Evolutionary conservation across 2,797 vertebrate genomes (phyloP), one percentile per base, ranked within the genome.

Genomic region (Pelochelys cantorii): DNA sequence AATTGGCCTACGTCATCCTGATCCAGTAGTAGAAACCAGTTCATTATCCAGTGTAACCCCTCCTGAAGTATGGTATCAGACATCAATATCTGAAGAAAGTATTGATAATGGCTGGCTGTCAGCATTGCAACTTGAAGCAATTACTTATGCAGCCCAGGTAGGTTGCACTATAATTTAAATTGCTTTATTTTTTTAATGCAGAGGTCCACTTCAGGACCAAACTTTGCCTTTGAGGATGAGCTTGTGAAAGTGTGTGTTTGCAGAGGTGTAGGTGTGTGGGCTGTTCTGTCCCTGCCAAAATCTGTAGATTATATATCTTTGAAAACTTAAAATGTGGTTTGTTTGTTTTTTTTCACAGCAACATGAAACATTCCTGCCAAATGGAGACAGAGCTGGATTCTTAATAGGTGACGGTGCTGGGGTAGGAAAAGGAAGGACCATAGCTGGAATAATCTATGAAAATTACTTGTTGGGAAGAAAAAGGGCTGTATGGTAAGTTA

Each of bases 281-380:
- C 68, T 71, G 4, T 22, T 12, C 34, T 71, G 68, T 37, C 20
- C 34, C 20, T 37, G 18, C 34, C 5, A 89, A 74, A 86, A 53
- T 92, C 77, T 80, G 0, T 22, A 27, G 14, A 86, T 20, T 31
- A 79, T 90, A 27, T 56, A 52, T 92, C 95, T 60, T 94, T 52
- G 20, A 83, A 92, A 88, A 88, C 15, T n/a, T 57, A 5, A 23
- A 95, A 56, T 94, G 7, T 48, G 42, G 42, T 42, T 48, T 48
- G 7, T 48, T 48, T 8, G 7, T 48, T 48, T 48, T 48, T 82
- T 93, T 95, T 96, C 96, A 79, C 95, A 98, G 99, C 99, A 99
- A 99, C 99, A 99, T 88, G 99, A 99, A 98, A 99, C 99, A 95
- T 99, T 99, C 98, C 99, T 99, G 81, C 99, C 99, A 11, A 99